Conservation (phyloP, 64 coral and sea anemone genomes). For the Montipora capricornis region DNA sequence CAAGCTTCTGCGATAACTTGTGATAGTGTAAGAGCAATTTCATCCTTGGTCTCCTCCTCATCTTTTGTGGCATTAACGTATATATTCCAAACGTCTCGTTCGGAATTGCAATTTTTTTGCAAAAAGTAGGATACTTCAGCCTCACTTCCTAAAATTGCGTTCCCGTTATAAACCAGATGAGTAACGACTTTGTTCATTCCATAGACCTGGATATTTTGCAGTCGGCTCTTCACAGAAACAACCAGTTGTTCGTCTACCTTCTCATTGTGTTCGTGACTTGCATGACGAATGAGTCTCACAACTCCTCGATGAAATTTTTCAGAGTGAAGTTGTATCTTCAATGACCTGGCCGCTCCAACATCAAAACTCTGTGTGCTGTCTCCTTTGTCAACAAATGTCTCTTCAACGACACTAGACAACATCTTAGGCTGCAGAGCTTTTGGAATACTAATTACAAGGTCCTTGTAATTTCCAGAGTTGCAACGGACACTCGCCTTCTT, state of each 20-base stretch:
- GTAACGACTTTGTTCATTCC: slow-evolving; percentile 53
- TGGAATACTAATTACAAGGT: slow-evolving; percentile 39
- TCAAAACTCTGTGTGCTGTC: not conserved
- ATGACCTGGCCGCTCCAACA: not conserved
- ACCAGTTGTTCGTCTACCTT: not conserved
- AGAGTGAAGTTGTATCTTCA: slow-evolving; percentile 37
- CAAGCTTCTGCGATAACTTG: slow-evolving; percentile 52
- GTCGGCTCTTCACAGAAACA: not conserved
- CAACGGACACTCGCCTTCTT: slow-evolving; percentile 2
- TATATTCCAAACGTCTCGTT: slow-evolving; percentile 54
- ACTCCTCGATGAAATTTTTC: slow-evolving; percentile 64
- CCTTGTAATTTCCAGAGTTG: slow-evolving; percentile 23
- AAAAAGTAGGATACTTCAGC: slow-evolving; percentile 57
- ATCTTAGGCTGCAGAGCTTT: slow-evolving; percentile 57
- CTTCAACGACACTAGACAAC: slow-evolving; percentile 64
- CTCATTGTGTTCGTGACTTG: slow-evolving; percentile 20
- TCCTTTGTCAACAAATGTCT: not conserved
- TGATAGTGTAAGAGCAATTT: slow-evolving; percentile 60
- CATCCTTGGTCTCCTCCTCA: not conserved
- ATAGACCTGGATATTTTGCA: slow-evolving; percentile 13
- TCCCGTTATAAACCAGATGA: slow-evolving; percentile 35
- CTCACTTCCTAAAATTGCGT: slow-evolving; percentile 55
- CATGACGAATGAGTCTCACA: slow-evolving; percentile 72
- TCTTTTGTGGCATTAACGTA: slow-evolving; percentile 43
- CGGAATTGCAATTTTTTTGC: slow-evolving; percentile 28